Evolutionary conservation across 2,888 invertebrate genomes (phyloP).

Genomic region (Julus scanicus): DNA sequence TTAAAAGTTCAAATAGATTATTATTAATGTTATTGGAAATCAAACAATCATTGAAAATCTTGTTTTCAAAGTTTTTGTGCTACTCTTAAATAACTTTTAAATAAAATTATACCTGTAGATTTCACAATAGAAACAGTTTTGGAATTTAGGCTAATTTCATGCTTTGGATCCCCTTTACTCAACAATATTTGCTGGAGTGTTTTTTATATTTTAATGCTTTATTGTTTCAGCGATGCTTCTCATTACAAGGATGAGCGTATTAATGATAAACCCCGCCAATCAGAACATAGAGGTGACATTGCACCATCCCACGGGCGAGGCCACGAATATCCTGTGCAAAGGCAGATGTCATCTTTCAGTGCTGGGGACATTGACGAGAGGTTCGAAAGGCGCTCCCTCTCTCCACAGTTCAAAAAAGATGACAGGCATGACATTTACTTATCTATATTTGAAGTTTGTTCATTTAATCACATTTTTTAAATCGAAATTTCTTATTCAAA

Average conservation of each 20-base stretch:
- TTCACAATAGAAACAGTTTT: too few species aligned
- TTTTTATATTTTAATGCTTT: slow-evolving; percentile 15
- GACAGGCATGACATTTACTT: background rate
- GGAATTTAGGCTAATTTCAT: background rate
- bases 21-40: too few species aligned
- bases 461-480: background rate
- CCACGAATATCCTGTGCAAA: slow-evolving; percentile 17
- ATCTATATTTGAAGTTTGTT: too few species aligned
- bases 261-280: background rate
- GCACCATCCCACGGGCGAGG: background rate
- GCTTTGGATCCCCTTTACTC: too few species aligned
- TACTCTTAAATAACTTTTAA: too few species aligned
- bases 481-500: background rate
- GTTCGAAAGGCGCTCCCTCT: slow-evolving; percentile 35
- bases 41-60: background rate
- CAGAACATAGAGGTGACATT: slow-evolving; percentile 11
- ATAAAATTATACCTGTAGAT: too few species aligned
- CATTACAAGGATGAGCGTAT: slow-evolving; percentile 40
- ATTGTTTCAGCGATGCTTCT: slow-evolving; percentile 14
- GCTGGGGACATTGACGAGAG: slow-evolving; percentile 30
- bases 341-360: slow-evolving; percentile 10
- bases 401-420: slow-evolving; percentile 48
- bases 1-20: background rate
- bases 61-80: background rate
- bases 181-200: background rate